Conservation (phyloP, 2,888 invertebrate species). For the Orthosia gothica region DNA sequence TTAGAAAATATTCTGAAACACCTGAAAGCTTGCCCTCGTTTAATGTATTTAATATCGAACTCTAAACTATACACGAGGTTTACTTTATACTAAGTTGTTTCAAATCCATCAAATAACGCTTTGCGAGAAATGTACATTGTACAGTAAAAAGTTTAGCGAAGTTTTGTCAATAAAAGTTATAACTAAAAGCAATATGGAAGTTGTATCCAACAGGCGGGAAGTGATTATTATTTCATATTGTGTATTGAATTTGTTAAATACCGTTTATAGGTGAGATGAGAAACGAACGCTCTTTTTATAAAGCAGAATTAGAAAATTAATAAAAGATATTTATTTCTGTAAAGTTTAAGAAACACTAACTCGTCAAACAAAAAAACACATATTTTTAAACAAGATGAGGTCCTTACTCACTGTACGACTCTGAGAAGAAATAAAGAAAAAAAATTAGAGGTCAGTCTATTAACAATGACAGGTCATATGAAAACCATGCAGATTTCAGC, state of each 20-base stretch:
- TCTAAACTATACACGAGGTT: neutral
- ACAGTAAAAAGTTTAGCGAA: slow-evolving; percentile 37
- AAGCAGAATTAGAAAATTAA: neutral
- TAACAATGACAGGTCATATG: no score
- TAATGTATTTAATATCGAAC: neutral
- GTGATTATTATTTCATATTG: slow-evolving; percentile 49
- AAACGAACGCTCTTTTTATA: neutral
- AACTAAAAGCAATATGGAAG: slow-evolving; percentile 53
- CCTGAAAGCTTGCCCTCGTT: neutral
- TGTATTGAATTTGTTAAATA: slow-evolving; percentile 19
- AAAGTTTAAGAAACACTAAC: no score
- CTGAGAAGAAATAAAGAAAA: no score
- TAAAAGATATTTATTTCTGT: neutral
- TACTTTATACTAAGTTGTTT: neutral
- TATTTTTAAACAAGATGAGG: no score
- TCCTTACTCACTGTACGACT: no score
- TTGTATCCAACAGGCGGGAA: slow-evolving; percentile 21
- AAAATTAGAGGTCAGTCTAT: no score
- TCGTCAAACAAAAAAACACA: no score
- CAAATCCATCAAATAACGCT: slow-evolving; percentile 32
- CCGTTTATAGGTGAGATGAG: neutral
- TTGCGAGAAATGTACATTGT: slow-evolving; percentile 18
- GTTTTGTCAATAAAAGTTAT: slow-evolving; percentile 49
- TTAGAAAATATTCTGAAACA: neutral
- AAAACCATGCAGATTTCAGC: no score